Conservation (phyloP, 1,140 invertebrate genomes). For the Drosophila bifasciata region DNA sequence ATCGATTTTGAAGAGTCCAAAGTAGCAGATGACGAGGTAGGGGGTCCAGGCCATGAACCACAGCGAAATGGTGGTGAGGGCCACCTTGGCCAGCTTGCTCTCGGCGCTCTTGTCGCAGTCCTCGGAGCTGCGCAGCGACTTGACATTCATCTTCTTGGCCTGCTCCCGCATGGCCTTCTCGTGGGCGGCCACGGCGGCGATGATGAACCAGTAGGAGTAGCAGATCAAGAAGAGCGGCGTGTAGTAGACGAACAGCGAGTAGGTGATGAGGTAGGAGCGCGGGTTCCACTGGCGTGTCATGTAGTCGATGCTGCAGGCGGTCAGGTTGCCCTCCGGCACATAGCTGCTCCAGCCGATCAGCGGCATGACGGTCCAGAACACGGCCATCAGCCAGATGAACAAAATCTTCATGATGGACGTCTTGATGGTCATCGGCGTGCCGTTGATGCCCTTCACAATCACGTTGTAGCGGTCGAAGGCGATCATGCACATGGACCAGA, state of each 20-base stretch:
- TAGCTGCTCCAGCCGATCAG: constrained; percentile 89
- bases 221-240: constrained; percentile 89
- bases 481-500: constrained; percentile 94
- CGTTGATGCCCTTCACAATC: constrained; percentile 91
- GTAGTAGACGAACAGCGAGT: constrained; percentile 89
- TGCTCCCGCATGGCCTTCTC: constrained; percentile 92
- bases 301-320: constrained; percentile 93
- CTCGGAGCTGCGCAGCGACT: constrained; percentile 89
- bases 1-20: constrained; percentile 89
- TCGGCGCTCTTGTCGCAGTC: constrained; percentile 88
- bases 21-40: constrained; percentile 92
- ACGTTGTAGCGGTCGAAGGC: constrained; percentile 94
- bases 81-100: constrained; percentile 91
- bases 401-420: constrained; percentile 88
- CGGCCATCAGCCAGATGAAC: constrained; percentile 88
- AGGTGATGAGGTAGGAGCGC: constrained; percentile 89
- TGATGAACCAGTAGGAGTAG: constrained; percentile 91
- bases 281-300: constrained; percentile 87
- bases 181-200: constrained; percentile 90
- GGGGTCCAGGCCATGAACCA: constrained; percentile 95
- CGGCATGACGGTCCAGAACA: constrained; percentile 89
- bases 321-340: constrained; percentile 94
- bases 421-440: constrained; percentile 88
- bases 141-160: constrained; percentile 94
- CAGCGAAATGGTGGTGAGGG: constrained; percentile 91